Percentiles rank a stretch among this genome's conserved stretches.
phyloP scores from a whole-genome alignment of 2,888 invertebrate species.

The Pachycephus smyrnensis region DNA sequence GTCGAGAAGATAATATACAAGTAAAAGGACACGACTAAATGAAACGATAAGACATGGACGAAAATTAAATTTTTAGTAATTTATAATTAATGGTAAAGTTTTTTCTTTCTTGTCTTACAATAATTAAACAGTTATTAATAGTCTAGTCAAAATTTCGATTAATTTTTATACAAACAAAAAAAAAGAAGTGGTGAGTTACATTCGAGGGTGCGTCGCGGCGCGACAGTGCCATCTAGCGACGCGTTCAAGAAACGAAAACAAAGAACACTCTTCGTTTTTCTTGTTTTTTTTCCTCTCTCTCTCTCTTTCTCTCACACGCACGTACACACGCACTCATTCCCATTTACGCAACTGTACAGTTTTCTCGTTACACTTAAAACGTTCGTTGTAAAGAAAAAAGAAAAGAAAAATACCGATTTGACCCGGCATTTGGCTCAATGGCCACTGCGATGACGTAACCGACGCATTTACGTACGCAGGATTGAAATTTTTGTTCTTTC shows the following conservation, averaged over 20 bases:
- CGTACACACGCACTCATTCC: not conserved
- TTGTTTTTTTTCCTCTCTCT: constrained; percentile 12
- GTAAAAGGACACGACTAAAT: not conserved
- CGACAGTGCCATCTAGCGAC: not conserved
- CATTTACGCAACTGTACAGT: not conserved
- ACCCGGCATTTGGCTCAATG: constrained; percentile 7
- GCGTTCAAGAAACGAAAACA: not conserved
- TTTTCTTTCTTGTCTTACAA: constrained; percentile 59
- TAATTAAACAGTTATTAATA: constrained; percentile 64
- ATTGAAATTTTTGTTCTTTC: constrained; percentile 1
- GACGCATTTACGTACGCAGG: not conserved
- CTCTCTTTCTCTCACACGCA: constrained; percentile 13
- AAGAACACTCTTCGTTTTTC: not conserved
- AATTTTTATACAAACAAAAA: constrained; percentile 63
- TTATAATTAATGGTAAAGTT: constrained; percentile 64
- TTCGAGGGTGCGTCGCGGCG: constrained; percentile 54
- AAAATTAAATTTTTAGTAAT: constrained; percentile 52
- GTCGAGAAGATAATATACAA: not conserved
- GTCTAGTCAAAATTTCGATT: constrained; percentile 63
- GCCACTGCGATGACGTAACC: not conserved
- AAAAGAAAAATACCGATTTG: constrained; percentile 17
- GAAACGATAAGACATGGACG: constrained; percentile 1
- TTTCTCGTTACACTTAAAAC: not conserved
- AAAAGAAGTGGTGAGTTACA: constrained; percentile 50
- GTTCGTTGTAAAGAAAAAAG: constrained; percentile 1